phyloP scores from a whole-genome alignment of 2,797 vertebrate genomes.

The Sandelia bainsii region DNA sequence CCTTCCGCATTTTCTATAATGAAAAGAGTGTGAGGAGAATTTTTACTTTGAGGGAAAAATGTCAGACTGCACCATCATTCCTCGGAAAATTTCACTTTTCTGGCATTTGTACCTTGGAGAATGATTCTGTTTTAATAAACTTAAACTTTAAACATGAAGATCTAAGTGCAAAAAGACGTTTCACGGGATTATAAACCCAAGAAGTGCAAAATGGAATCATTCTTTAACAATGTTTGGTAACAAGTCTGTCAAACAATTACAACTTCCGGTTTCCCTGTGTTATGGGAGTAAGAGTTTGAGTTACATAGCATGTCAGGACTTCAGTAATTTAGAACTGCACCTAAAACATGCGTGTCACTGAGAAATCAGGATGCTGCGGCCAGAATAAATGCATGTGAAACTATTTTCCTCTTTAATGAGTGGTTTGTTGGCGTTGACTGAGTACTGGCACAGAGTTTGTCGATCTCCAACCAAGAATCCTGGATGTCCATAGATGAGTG shows the following conservation, averaged over 20 bases:
- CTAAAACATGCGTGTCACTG: slow-evolving; percentile 29
- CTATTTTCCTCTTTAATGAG: slow-evolving; percentile 56
- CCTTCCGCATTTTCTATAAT: slow-evolving; percentile 4
- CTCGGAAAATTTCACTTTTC: not conserved
- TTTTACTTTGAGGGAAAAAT: not conserved
- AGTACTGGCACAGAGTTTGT: slow-evolving; percentile 54
- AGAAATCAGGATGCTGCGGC: slow-evolving; percentile 41
- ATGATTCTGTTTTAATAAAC: not conserved
- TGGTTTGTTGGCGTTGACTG: slow-evolving; percentile 62
- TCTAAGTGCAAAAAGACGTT: no score
- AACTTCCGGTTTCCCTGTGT: slow-evolving; percentile 11
- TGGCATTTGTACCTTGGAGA: not conserved
- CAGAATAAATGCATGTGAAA: slow-evolving; percentile 50
- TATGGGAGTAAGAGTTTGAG: slow-evolving; percentile 15
- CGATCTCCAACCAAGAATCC: slow-evolving; percentile 37
- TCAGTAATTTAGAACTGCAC: slow-evolving; percentile 34
- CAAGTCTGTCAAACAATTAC: slow-evolving; percentile 8
- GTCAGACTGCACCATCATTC: not conserved
- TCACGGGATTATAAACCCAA: not conserved
- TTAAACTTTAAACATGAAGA: not conserved
- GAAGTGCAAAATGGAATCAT: not conserved
- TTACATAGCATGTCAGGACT: slow-evolving; percentile 24
- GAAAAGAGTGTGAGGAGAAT: not conserved
- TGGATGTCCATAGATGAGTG: slow-evolving; percentile 56
- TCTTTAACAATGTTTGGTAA: slow-evolving; percentile 18